A percentile compares a stretch with the other conserved stretches of the same genome.
Evolutionary conservation across 1,140 invertebrate genomes (phyloP).

Genomic region (Euglossa dilemma): DNA sequence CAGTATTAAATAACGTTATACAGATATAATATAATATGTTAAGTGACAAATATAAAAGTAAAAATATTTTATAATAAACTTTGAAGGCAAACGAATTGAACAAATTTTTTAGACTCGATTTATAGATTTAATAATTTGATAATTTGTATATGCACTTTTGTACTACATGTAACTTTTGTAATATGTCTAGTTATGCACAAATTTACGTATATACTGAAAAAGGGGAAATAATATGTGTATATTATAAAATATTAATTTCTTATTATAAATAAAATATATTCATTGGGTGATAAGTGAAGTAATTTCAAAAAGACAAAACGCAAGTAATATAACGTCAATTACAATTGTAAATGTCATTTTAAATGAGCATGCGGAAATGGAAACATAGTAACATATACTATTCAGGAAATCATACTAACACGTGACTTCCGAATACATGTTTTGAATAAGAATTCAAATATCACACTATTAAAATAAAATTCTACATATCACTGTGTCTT

Average conservation of each 20-base stretch:
- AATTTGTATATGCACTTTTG: slow-evolving; percentile 2
- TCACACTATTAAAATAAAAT: neutral
- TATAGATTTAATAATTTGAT: neutral
- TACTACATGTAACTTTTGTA: slow-evolving; percentile 10
- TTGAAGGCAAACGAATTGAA: neutral
- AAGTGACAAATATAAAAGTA: neutral
- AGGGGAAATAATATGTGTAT: neutral
- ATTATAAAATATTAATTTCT: slow-evolving; percentile 3
- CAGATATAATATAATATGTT: neutral
- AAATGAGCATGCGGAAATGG: neutral
- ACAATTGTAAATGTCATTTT: neutral
- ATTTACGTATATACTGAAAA: slow-evolving; percentile 1
- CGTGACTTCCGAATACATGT: slow-evolving; percentile 60
- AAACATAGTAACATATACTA: neutral
- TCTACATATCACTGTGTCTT: neutral
- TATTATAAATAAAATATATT: neutral
- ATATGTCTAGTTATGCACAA: neutral
- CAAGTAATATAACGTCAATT: neutral
- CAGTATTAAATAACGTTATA: neutral
- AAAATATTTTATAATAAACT: neutral
- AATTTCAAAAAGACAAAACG: neutral
- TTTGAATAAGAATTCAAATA: slow-evolving; percentile 39
- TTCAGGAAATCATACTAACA: slow-evolving; percentile 43
- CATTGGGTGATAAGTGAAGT: neutral
- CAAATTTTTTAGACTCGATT: neutral